phyloP scores from a whole-genome alignment of 1,140 invertebrate species.

The Apis florea region DNA sequence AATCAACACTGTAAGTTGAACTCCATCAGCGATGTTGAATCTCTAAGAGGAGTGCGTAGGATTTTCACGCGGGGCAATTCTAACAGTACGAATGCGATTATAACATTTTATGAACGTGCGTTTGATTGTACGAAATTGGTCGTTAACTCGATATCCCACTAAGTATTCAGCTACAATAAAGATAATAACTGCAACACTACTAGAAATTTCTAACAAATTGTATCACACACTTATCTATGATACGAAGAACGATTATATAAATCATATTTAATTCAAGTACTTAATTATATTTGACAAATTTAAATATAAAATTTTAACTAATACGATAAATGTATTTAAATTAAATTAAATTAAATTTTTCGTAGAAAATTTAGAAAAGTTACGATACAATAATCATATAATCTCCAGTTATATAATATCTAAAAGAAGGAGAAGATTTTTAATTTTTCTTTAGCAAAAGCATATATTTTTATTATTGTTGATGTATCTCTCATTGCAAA shows the following conservation, averaged over 20 bases:
- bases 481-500: too few relatives aligned
- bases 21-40: background rate
- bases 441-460: too few relatives aligned
- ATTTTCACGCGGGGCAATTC: background rate
- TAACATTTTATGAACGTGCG: constrained; percentile 9
- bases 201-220: constrained; percentile 29
- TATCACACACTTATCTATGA: background rate
- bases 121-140: constrained; percentile 35
- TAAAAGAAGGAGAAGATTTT: too few relatives aligned
- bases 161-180: constrained; percentile 21
- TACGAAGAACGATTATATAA: constrained; percentile 21
- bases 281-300: too few relatives aligned
- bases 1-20: background rate
- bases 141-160: constrained; percentile 26
- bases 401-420: too few relatives aligned
- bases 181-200: constrained; percentile 35
- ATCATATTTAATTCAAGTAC: too few relatives aligned
- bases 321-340: too few relatives aligned
- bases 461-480: too few relatives aligned
- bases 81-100: constrained; percentile 27
- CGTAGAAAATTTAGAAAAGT: too few relatives aligned
- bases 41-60: background rate
- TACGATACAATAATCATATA: too few relatives aligned
- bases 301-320: too few relatives aligned
- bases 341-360: too few relatives aligned